Evolutionary conservation across 1,140 invertebrate species (phyloP), one percentile per base, ranked within the genome.

Genomic region (Diachasmimorpha longicaudata): DNA sequence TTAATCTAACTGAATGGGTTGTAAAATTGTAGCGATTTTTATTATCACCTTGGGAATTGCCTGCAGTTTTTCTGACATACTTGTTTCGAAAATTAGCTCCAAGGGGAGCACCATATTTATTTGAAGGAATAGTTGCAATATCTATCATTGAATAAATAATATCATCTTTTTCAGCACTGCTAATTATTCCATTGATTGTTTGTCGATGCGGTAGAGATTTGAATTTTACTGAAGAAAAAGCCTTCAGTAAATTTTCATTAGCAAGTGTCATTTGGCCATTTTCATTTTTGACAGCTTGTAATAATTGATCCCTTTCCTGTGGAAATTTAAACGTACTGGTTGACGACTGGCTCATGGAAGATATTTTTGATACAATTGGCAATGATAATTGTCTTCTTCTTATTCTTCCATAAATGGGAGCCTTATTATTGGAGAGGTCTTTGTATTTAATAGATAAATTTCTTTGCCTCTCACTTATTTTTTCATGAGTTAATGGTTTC

Each of bases 401-500:
- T n/a, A 89, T 89, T 19, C 79, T 83, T 0, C 87, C 88, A 44
- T 88, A 88, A 31, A 89, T 81, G 0, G 86, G 84, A 0, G 84
- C 84, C 16, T 88, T 86, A 31, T 83, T 81, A 4, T 78, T 84
- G 0, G 80, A 71, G 0, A 70, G 75, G 21, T 85, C 80, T 58
- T 77, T 81, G 11, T 73, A 76, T 0, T 79, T 75, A 14, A 79
- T 81, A 6, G 71, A 31, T 6, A 74, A 58, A 11, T 69, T 63
- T 19, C 70, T 69, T 2, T 82, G 81, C 63, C 14, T 80, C 74
- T 36, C 77, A 42, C n/a, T n/a, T n/a, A 36, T 0, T 55, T 0
- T 14, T 79, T 70, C 23, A 77, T 83, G 16, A 31, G 58, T n/a
- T 16, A 87, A 87, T 6, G 87, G 81, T 76, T 85, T 78, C 2